phyloP scores from a whole-genome alignment of 53 echinoderm and acorn worm species.

The Glandiceps talaboti region DNA sequence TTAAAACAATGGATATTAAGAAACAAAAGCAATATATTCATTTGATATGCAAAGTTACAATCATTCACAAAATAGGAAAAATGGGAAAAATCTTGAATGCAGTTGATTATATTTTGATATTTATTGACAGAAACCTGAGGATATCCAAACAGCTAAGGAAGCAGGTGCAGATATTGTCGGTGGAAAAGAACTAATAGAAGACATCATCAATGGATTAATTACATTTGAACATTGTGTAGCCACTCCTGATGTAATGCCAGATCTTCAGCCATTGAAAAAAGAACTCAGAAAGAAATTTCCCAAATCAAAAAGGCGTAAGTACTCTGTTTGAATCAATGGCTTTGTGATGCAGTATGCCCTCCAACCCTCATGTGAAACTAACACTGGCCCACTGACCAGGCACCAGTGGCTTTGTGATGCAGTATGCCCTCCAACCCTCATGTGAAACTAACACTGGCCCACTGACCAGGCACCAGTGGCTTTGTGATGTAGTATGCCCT shows the following conservation, averaged over 20 bases:
- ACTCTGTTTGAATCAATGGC: no score
- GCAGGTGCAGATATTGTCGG: slow-evolving; percentile 37
- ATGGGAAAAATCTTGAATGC: not conserved
- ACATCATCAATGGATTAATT: slow-evolving; percentile 8
- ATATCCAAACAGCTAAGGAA: slow-evolving; percentile 30
- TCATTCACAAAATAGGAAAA: not conserved
- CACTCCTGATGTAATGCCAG: slow-evolving; percentile 34
- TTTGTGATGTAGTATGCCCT: no score
- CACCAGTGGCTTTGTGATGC: no score
- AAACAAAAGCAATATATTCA: no score
- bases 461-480: no score
- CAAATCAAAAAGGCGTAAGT: slow-evolving; percentile 56
- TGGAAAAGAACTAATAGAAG: slow-evolving; percentile 9
- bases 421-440: no score
- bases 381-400: no score
- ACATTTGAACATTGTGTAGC: slow-evolving; percentile 42
- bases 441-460: no score
- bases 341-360: no score
- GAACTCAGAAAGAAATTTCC: slow-evolving; percentile 42
- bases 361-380: no score
- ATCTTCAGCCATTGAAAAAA: slow-evolving; percentile 32
- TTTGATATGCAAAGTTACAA: not conserved
- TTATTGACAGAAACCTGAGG: not conserved
- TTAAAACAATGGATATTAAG: no score
- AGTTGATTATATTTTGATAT: not conserved